Conservation (phyloP, 2,113 vertebrate genomes). For the Kobus ellipsiprymnus region DNA sequence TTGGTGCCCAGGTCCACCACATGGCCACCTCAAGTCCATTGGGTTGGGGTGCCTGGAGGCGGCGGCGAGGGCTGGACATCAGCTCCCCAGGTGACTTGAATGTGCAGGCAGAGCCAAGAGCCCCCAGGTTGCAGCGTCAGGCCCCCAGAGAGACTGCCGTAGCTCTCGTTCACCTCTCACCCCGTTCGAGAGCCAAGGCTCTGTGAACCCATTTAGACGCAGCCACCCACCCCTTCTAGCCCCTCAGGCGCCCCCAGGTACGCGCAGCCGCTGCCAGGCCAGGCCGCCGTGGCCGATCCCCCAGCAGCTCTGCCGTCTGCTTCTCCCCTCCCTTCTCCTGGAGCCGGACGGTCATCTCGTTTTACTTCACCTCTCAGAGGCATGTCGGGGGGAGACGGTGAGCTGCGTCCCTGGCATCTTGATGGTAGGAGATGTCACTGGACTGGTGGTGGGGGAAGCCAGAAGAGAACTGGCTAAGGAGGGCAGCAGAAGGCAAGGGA, state of each 20-base stretch:
- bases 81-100: not conserved
- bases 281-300: accelerated
- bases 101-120: accelerated
- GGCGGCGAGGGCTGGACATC: not conserved
- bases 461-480: not conserved
- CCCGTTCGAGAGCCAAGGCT: not conserved
- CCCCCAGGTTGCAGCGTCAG: accelerated
- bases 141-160: too few species aligned
- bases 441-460: not conserved
- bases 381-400: not conserved
- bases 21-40: not conserved
- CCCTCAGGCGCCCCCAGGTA: accelerated
- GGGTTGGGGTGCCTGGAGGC: not conserved
- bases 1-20: not conserved
- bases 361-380: not conserved
- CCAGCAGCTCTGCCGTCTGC: too few species aligned
- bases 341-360: accelerated
- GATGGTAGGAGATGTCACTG: not conserved
- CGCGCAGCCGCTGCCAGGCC: not conserved
- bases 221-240: not conserved
- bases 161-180: not conserved
- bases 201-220: not conserved
- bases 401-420: not conserved
- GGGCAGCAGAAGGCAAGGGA: not conserved
- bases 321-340: accelerated